Evolutionary conservation across 2,797 vertebrate species (phyloP).

Genomic region (Masticophis lateralis): DNA sequence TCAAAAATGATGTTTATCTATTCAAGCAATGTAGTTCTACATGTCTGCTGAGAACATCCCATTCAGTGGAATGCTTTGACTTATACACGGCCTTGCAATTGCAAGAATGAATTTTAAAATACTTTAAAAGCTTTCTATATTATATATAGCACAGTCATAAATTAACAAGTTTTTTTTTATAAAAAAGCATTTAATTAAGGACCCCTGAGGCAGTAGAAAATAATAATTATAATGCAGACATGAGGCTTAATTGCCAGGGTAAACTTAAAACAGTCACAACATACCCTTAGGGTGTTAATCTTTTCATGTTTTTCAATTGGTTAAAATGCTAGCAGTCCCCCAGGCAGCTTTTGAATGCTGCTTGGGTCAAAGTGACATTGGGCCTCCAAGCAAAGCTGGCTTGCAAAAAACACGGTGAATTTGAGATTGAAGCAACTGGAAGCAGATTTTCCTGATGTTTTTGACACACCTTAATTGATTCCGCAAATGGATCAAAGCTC

Average conservation of each 20-base stretch:
- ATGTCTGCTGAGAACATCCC: background rate
- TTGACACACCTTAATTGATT: background rate
- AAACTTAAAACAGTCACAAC: background rate
- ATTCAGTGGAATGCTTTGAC: background rate
- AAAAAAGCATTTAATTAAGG: background rate
- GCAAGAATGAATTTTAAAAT: background rate
- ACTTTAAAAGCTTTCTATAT: background rate
- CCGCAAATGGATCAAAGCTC: background rate
- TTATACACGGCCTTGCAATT: background rate
- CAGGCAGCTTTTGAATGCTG: background rate
- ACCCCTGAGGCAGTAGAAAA: background rate
- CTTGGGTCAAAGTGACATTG: slow-evolving; percentile 1
- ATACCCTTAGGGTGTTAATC: background rate
- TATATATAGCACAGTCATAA: background rate
- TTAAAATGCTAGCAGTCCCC: background rate
- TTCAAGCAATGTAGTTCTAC: background rate
- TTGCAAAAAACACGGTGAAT: background rate
- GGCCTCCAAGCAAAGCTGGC: background rate
- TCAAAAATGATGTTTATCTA: background rate
- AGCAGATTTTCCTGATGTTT: background rate
- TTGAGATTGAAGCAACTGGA: background rate
- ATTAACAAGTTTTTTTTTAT: background rate
- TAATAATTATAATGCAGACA: background rate
- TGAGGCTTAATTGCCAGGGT: slow-evolving; percentile 8
- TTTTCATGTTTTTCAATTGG: background rate